Conservation (phyloP, 1,140 invertebrate species). For the Bombyx mandarina region DNA sequence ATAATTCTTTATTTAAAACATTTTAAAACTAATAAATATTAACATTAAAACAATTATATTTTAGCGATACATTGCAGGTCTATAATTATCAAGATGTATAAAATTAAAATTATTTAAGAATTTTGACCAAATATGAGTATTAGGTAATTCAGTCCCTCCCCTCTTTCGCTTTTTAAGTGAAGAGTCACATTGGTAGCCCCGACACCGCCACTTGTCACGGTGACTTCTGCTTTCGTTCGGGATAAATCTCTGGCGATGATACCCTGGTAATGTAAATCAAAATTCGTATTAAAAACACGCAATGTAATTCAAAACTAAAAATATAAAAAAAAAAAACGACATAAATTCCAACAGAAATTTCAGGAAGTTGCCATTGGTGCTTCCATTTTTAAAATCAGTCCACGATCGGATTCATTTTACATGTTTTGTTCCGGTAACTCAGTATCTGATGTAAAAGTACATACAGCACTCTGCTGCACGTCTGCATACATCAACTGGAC, state of each 20-base stretch:
- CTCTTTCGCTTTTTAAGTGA: constrained; percentile 37
- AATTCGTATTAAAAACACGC: background rate
- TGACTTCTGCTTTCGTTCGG: constrained; percentile 36
- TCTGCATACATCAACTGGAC: no score
- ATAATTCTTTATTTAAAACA: no score
- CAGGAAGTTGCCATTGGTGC: background rate
- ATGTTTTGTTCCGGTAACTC: no score
- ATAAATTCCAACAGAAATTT: background rate
- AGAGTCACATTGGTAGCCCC: constrained; percentile 42
- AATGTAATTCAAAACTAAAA: background rate
- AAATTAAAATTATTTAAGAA: constrained; percentile 4
- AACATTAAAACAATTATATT: no score
- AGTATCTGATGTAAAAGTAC: no score
- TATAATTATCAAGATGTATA: no score
- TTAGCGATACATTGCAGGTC: no score
- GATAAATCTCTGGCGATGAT: constrained; percentile 53
- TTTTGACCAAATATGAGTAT: constrained; percentile 50
- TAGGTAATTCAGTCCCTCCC: constrained; percentile 47
- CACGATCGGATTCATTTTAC: no score
- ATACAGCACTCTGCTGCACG: no score
- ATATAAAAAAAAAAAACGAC: background rate
- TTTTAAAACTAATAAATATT: no score
- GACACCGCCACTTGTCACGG: constrained; percentile 40
- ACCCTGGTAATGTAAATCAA: constrained; percentile 22
- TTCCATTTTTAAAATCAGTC: background rate